Conservation (phyloP, 2,113 vertebrate species). For the Jaculus jaculus region DNA sequence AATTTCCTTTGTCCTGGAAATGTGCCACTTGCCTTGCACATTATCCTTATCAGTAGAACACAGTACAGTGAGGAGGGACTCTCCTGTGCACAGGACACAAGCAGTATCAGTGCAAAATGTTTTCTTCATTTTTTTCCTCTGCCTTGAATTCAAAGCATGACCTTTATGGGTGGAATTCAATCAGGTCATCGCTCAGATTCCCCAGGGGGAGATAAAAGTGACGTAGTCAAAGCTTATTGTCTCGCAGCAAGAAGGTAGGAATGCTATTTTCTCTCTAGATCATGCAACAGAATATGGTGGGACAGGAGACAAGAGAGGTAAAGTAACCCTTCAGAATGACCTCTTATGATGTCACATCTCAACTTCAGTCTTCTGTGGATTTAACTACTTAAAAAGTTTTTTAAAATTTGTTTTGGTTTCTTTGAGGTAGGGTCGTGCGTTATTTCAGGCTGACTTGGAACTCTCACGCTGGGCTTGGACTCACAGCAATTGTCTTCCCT, state of each 20-base stretch:
- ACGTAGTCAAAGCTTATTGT: conserved; percentile 65
- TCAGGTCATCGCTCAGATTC: conserved; percentile 75
- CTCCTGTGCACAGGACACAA: neutral
- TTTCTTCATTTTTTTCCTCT: conserved; percentile 66
- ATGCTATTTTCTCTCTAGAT: conserved; percentile 8
- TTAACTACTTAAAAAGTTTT: neutral
- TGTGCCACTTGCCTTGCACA: conserved; percentile 55
- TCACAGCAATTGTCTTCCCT: too few relatives aligned
- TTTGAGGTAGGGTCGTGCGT: too few relatives aligned
- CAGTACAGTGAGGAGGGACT: conserved; percentile 42
- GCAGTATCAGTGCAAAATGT: conserved; percentile 52
- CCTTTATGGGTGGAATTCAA: conserved; percentile 71
- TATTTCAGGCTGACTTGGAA: too few relatives aligned
- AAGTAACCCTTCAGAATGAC: neutral
- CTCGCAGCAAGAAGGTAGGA: conserved; percentile 53
- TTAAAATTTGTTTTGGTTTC: too few relatives aligned
- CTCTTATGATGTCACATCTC: neutral
- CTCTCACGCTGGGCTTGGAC: too few relatives aligned
- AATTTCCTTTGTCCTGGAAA: conserved; percentile 77
- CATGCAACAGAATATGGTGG: neutral
- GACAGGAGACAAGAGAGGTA: neutral
- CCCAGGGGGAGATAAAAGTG: conserved; percentile 67
- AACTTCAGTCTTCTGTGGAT: accelerated
- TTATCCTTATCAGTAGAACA: conserved; percentile 75
- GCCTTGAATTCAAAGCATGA: conserved; percentile 75